phyloP scores from a whole-genome alignment of 1,140 invertebrate species.

The Tetramorium alpestre region DNA sequence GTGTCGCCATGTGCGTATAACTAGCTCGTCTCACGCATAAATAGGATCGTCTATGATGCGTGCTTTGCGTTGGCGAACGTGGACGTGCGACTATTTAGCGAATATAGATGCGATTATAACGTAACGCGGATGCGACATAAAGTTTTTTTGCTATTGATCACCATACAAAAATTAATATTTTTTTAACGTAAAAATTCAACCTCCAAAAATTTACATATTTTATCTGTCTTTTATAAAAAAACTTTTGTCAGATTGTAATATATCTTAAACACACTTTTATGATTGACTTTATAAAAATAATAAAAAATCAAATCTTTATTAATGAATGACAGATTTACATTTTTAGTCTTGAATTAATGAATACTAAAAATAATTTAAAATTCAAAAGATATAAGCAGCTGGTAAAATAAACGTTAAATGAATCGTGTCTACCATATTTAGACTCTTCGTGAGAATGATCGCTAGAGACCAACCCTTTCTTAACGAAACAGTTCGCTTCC shows the following conservation, averaged over 20 bases:
- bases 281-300: neutral
- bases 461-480: constrained; percentile 62
- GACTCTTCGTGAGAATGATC: constrained; percentile 47
- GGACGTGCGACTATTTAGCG: constrained; percentile 28
- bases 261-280: neutral
- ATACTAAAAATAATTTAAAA: neutral
- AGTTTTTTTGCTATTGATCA: neutral
- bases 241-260: neutral
- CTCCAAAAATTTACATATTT: neutral
- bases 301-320: neutral
- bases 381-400: neutral
- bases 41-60: constrained; percentile 47
- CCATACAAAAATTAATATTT: neutral
- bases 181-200: neutral
- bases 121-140: neutral
- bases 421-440: constrained; percentile 54
- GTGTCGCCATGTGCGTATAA: constrained; percentile 24
- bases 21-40: constrained; percentile 43
- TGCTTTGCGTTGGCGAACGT: constrained; percentile 29
- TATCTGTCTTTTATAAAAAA: neutral
- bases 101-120: constrained; percentile 40
- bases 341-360: neutral
- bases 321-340: neutral
- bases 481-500: constrained; percentile 69
- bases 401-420: constrained; percentile 56